Evolutionary conservation across 2,113 vertebrate genomes (phyloP).

Genomic region (Sylvicapra grimmia): DNA sequence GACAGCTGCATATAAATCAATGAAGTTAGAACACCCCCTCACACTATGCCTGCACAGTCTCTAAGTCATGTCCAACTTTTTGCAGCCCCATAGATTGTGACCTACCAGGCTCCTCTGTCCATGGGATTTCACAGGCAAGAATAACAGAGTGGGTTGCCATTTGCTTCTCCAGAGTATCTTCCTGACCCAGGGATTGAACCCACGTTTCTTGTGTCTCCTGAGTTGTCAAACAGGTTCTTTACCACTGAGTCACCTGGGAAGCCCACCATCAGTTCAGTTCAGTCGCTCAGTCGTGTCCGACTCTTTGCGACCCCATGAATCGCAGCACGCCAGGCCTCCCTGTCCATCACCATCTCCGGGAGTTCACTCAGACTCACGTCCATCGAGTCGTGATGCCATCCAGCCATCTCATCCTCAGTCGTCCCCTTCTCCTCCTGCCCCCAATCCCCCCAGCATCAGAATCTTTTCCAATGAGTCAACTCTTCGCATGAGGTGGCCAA

Average conservation of each 20-base stretch:
- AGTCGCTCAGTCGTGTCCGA: too few relatives aligned
- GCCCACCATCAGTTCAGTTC: neutral
- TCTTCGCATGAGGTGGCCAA: too few relatives aligned
- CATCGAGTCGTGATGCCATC: too few relatives aligned
- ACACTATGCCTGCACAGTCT: neutral
- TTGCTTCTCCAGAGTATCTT: neutral
- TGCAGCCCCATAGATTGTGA: neutral
- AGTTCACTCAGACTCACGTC: too few relatives aligned
- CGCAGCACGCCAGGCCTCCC: too few relatives aligned
- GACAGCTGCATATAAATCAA: neutral
- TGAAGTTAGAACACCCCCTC: neutral
- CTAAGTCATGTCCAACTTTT: neutral
- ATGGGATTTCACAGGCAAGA: neutral
- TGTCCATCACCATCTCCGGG: too few relatives aligned
- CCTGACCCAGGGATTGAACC: neutral
- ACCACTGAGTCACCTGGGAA: neutral
- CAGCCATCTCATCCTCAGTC: too few relatives aligned
- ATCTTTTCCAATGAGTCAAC: too few relatives aligned
- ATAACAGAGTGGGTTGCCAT: neutral
- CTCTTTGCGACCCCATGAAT: too few relatives aligned
- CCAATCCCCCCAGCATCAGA: too few relatives aligned
- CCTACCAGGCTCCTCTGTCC: neutral
- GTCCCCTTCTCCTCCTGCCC: too few relatives aligned
- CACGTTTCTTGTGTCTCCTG: neutral
- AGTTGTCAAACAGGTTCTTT: neutral